phyloP scores from a whole-genome alignment of 2,888 invertebrate species.

The Macrophya alboannulata region DNA sequence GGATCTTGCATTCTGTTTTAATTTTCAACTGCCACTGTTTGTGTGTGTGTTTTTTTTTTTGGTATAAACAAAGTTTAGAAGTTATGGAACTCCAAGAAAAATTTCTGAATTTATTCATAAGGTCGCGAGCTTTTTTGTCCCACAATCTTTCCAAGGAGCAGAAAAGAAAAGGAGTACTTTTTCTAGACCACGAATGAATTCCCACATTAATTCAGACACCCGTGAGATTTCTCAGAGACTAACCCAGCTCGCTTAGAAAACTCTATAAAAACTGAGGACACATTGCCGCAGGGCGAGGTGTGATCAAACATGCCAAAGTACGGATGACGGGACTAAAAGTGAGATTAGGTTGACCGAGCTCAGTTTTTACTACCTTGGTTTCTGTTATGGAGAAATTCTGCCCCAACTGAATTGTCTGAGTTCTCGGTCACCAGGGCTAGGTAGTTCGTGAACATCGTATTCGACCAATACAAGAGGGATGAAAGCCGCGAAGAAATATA shows the following conservation, averaged over 20 bases:
- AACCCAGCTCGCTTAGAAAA: background rate
- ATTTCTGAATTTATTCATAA: background rate
- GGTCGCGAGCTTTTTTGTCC: background rate
- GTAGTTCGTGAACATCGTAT: background rate
- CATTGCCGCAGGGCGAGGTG: background rate
- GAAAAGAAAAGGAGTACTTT: background rate
- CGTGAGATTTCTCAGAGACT: background rate
- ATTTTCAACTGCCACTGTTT: background rate
- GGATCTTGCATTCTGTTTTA: background rate
- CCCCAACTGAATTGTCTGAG: background rate
- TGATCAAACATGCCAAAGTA: constrained; percentile 35
- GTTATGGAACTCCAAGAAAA: background rate
- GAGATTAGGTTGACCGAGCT: constrained; percentile 19
- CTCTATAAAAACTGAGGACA: background rate
- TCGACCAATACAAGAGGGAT: background rate
- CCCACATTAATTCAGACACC: background rate
- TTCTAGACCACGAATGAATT: background rate
- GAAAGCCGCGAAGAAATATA: background rate
- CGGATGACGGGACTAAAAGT: constrained; percentile 8
- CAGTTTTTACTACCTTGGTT: constrained; percentile 22
- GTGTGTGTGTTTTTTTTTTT: background rate
- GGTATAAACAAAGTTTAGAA: background rate
- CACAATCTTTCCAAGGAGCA: background rate
- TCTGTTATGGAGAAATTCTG: background rate
- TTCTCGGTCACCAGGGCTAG: background rate